Evolutionary conservation across 2,113 vertebrate species (phyloP), one percentile per base, ranked within the genome.

Genomic region (Acanthochromis polyacanthus): DNA sequence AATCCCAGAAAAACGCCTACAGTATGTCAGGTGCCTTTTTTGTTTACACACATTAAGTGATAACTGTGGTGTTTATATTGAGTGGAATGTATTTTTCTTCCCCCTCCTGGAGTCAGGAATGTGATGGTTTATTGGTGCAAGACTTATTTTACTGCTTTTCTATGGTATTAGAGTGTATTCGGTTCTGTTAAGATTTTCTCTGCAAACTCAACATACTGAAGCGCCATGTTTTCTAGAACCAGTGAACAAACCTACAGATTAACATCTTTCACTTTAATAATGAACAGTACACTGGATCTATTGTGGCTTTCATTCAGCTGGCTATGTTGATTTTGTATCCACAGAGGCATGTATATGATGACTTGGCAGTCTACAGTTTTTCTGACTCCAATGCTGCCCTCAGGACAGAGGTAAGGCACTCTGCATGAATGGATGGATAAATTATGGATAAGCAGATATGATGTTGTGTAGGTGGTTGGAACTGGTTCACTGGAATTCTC

Each of bases 331-430:
- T 78, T 62, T 76, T 83, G n/a, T 79, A 59, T 86, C 87, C 82
- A 74, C 92, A 99, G 97, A 98, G 93, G 89, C 93, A 90, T 75
- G 78, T 96, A 81, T 93, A 96, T 80, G 93, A 96, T 71, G 95
- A 94, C 90, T 94, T 95, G 81, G 94, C 95, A 90, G 93, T 95
- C 92, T 95, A 94, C 88, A 90, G 92, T 70, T 85, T 95, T 80
- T 93, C 95, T 74, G 94, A 96, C 56, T 94, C 95, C 57, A 94
- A 93, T 38, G 82, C 91, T 87, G 95, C 93, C 36, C 76, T 95
- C 65, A 94, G 93, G 88, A 95, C 95, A 75, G 97, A 98, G 97
- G 98, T 99, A 93, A 93, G 67, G 38, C 50, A 14, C 36, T 52
- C 59, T 8, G 59, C 10, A 22, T n/a, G 56, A 25, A 65, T 43